Base-by-base conservation (phyloP, 2,888 invertebrate species). In the Cheilosia grossa region DNA sequence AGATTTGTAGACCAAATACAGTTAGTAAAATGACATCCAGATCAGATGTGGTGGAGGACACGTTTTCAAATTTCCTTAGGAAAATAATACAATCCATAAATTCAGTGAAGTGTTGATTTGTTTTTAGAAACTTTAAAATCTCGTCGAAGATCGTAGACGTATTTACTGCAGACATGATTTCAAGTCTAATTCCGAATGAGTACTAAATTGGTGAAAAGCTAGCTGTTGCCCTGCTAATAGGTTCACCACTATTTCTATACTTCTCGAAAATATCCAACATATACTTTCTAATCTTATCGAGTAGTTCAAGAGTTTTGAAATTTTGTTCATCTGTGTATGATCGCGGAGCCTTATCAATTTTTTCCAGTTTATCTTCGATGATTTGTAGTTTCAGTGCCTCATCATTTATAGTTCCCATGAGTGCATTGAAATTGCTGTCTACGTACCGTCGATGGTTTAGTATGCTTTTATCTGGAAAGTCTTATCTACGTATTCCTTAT, bases 21-120 rank as follows among this genome's bases (percentile, higher is more conserved):
- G 10, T 51, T 66, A 2, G 15, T 7, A 30, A 42, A 67, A 54
- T 67, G 27, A 15, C 67, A 67, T 10, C 67, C 67, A 27, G n/a
- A 24, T 4, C 10, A 40, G 66, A 54, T 0, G 9, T 27, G 4
- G 17, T 27, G 21, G 4, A 59, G 5, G 47, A 47, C 6, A 61
- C n/a, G 61, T 47, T 61, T 19, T 47, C 17, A 47, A 63, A 30
- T 5, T 19, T 63, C 9, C 44, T 30, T 13, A 63, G 9, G 19
- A 63, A 44, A 17, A 2, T n/a, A 61, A 44, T 44, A 27, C 17
- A 61, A 7, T 19, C 40, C 5, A 58, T 7, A 13, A 42, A 21
- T 21, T 42, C 59, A 2, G 24, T n/a, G 42, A 17, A 42, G 10
- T 59, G 24, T 7, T 24, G 24, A 40, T 58, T 21, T 2, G 19